Base-by-base conservation (phyloP, 2,888 invertebrate species). In the Toxonevra muliebris region DNA sequence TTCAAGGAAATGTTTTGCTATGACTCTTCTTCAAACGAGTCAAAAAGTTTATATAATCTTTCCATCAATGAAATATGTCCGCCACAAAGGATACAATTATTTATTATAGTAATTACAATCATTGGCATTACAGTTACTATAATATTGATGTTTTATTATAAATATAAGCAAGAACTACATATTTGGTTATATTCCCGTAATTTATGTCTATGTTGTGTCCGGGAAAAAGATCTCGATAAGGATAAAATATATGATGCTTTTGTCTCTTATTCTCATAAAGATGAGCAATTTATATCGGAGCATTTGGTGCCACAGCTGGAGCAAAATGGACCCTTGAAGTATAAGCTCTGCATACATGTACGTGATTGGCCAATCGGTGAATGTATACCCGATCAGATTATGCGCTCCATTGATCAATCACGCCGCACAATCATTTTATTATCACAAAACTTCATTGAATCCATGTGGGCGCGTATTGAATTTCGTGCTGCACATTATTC, bases 211-310 rank as follows among this genome's bases (percentile, higher is more conserved):
- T 89, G 90, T 87, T 87, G 89, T 62, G 88, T 92, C 3, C 88
- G 88, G 1, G 91, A 92, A 76, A 88, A 90, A 61, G 91, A 91
- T 71, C 79, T 91, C 15, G 92, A 92, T 80, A 88, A 88, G 70
- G 82, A 84, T 59, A 88, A 88, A 76, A 78, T 83, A 45, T 93
- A 89, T 82, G 93, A 95, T 82, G 93, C 92, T 0, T 95, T 94
- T 82, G 87, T 95, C 73, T 93, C 93, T 75, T 94, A 90, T 81
- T 91, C 93, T 9, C 91, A 93, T 80, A 88, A 89, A 79, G 94
- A 95, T 80, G 90, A 91, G 76, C 88, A 88, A 2, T 91, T 91
- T 77, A 89, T 93, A 10, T 85, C 88, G 1, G 87, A 89, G n/a
- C 86, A 89, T 71, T 80, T 94, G 69, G 87, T 91, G 54, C 88